A percentile compares a stretch with the other conserved stretches of the same genome.
These are phyloP conservation scores for Ceratotherium simum DNA, from an alignment of 2,113 vertebrate genomes.

Conservation along the genomic window DNA sequence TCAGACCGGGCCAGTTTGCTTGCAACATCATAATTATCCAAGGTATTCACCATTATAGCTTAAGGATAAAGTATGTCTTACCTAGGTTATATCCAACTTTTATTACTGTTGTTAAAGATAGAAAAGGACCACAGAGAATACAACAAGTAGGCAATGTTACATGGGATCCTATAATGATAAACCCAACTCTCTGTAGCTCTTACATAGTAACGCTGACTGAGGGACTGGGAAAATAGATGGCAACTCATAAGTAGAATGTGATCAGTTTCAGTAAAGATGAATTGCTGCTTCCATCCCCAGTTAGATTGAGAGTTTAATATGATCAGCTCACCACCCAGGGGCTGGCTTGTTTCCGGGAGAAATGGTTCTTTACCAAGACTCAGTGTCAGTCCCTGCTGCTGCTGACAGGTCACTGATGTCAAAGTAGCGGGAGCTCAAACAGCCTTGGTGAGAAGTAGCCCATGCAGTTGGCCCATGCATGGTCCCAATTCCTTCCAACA, in stretches of 20 bases:
- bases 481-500: too few relatives aligned
- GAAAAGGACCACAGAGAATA: neutral
- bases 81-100: neutral
- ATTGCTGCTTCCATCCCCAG: neutral
- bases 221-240: neutral
- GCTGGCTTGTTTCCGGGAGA: neutral
- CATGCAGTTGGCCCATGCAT: too few relatives aligned
- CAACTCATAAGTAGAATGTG: too few relatives aligned
- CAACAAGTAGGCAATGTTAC: neutral
- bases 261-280: too few relatives aligned
- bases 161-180: neutral
- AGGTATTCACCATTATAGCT: neutral
- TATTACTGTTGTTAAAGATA: neutral
- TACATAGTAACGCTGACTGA: neutral
- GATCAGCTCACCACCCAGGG: neutral
- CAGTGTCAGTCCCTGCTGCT: neutral
- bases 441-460: too few relatives aligned
- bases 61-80: neutral
- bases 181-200: neutral
- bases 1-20: neutral
- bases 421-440: too few relatives aligned
- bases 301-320: neutral
- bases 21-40: neutral
- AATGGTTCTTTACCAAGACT: neutral
- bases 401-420: neutral